These are phyloP conservation scores for Ellobius talpinus DNA, from an alignment of 2,113 vertebrate genomes.

Conservation along the genomic window DNA sequence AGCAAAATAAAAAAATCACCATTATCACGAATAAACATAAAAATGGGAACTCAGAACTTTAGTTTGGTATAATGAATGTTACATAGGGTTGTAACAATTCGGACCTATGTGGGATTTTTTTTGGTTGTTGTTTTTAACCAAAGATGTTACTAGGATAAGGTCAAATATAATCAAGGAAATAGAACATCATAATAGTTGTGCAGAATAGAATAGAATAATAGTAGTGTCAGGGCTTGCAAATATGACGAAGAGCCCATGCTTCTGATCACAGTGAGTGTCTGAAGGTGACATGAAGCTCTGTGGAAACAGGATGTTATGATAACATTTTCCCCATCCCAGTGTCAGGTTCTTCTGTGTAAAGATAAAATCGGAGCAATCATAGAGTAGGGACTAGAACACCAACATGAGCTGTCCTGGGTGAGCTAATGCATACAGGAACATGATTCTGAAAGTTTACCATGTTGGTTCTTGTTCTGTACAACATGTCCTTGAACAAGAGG, in stretches of 20 bases:
- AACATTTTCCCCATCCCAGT: background rate
- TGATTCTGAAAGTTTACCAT: background rate
- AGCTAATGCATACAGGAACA: background rate
- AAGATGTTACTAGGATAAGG: background rate
- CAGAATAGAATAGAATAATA: background rate
- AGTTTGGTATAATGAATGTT: background rate
- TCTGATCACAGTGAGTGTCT: background rate
- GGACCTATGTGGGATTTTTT: background rate
- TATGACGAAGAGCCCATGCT: background rate
- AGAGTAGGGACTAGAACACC: background rate
- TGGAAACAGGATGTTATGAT: background rate
- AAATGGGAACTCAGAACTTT: background rate
- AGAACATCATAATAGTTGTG: background rate
- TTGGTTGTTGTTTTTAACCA: background rate
- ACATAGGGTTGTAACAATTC: background rate
- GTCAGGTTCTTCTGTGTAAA: background rate
- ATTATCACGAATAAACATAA: background rate
- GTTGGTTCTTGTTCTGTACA: background rate
- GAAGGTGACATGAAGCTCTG: background rate
- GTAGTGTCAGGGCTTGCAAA: background rate
- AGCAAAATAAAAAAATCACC: background rate
- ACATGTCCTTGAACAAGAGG: background rate
- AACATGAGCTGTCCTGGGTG: background rate
- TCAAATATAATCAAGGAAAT: background rate
- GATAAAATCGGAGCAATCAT: background rate